phyloP scores from a whole-genome alignment of 2,888 invertebrate species.

The Syritta pipiens region DNA sequence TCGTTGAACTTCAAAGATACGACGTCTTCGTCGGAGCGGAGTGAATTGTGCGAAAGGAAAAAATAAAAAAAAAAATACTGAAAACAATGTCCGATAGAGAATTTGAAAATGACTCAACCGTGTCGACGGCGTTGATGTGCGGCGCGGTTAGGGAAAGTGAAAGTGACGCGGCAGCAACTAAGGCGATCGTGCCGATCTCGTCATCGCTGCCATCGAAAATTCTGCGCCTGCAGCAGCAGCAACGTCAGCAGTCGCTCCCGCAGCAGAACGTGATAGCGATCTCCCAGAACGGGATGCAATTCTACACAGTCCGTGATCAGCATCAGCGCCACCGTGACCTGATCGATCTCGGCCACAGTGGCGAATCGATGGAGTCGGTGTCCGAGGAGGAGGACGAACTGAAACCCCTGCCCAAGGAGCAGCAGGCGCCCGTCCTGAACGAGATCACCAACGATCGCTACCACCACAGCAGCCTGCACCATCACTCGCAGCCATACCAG shows the following conservation, averaged over 20 bases:
- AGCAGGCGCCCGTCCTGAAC: constrained; percentile 53
- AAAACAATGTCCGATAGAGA: constrained; percentile 55
- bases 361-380: constrained; percentile 75
- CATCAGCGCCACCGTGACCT: constrained; percentile 56
- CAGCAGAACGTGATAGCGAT: constrained; percentile 59
- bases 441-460: constrained; percentile 57
- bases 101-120: constrained; percentile 54
- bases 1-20: constrained; percentile 67
- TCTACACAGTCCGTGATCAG: constrained; percentile 48
- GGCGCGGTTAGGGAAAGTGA: constrained; percentile 64
- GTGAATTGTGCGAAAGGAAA: constrained; percentile 36
- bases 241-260: constrained; percentile 56
- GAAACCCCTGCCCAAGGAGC: constrained; percentile 74
- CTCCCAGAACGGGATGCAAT: constrained; percentile 56
- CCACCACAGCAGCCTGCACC: constrained; percentile 46
- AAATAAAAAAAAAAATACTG: too few relatives aligned
- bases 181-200: constrained; percentile 76
- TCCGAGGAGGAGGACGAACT: constrained; percentile 78
- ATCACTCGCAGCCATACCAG: constrained; percentile 44
- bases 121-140: constrained; percentile 29
- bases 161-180: constrained; percentile 49
- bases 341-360: constrained; percentile 70
- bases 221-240: constrained; percentile 74
- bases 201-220: constrained; percentile 77
- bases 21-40: constrained; percentile 28